phyloP scores from a whole-genome alignment of 2,797 vertebrate species.

The Anguilla obscura region DNA sequence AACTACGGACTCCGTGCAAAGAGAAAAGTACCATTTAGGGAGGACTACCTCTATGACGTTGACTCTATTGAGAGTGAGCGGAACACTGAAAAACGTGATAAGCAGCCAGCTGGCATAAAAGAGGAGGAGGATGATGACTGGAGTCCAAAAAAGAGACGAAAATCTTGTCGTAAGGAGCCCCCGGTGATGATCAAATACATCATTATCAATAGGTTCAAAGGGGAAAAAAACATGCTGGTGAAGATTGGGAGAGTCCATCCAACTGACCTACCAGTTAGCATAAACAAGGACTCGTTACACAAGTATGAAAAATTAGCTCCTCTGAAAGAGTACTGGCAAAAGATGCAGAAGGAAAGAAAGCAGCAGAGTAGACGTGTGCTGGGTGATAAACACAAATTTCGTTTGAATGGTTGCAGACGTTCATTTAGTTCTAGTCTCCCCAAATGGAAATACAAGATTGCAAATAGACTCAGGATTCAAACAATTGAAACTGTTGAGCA shows the following conservation, averaged over 20 bases:
- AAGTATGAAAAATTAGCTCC: conserved; percentile 94
- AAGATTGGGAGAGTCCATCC: conserved; percentile 93
- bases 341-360: conserved; percentile 84
- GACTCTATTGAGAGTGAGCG: conserved; percentile 95
- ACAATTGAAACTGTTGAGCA: conserved; percentile 92
- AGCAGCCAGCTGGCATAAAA: conserved; percentile 82
- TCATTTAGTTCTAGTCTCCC: conserved; percentile 88
- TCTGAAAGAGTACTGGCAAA: conserved; percentile 95
- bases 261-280: conserved; percentile 83
- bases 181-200: conserved; percentile 98
- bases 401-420: conserved; percentile 88
- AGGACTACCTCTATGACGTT: conserved; percentile 97
- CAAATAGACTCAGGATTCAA: conserved; percentile 94
- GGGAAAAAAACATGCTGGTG: conserved; percentile 95
- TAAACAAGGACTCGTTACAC: conserved; percentile 84
- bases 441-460: conserved; percentile 97
- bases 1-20: conserved; percentile 95
- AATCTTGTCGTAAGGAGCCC: conserved; percentile 94
- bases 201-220: conserved; percentile 98
- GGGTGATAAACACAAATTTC: conserved; percentile 86
- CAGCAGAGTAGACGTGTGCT: conserved; percentile 81
- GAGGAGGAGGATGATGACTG: conserved; percentile 97
- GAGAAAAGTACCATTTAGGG: conserved; percentile 96
- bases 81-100: conserved; percentile 88
- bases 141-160: conserved; percentile 96